These are phyloP conservation scores for Neoascia interrupta DNA, from an alignment of 2,888 invertebrate species.

Conservation along the genomic window DNA sequence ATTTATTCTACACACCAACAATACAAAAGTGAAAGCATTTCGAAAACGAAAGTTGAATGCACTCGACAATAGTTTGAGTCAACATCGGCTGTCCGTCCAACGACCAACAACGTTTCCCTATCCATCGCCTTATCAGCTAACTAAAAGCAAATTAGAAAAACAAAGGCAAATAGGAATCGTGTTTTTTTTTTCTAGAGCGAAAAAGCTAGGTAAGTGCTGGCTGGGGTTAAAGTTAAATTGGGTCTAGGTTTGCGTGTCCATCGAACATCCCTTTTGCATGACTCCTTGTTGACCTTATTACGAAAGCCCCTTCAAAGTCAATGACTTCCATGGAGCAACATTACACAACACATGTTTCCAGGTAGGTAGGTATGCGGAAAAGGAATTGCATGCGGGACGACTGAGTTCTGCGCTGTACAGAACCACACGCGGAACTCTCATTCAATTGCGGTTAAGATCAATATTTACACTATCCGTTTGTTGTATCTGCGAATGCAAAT, in stretches of 20 bases:
- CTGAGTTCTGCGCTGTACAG: no score
- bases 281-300: conserved; percentile 60
- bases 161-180: neutral
- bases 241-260: conserved; percentile 68
- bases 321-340: conserved; percentile 34
- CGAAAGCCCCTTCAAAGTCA: conserved; percentile 59
- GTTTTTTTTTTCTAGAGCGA: conserved; percentile 3
- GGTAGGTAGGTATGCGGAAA: conserved; percentile 13
- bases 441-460: conserved; percentile 56
- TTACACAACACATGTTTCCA: neutral
- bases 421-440: conserved; percentile 40
- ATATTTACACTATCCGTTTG: conserved; percentile 44
- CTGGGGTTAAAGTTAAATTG: no score
- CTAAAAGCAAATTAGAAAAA: neutral
- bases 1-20: neutral
- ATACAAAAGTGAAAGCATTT: conserved; percentile 62
- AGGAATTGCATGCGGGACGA: neutral
- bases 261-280: conserved; percentile 34
- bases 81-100: conserved; percentile 14
- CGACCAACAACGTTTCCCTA: neutral
- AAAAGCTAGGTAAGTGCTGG: no score
- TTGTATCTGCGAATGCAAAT: conserved; percentile 57
- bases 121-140: neutral
- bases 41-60: conserved; percentile 66
- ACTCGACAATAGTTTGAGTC: conserved; percentile 55